Evolutionary conservation across 2,113 vertebrate species (phyloP), one percentile per base, ranked within the genome.

Genomic region (Calidris pugnax): DNA sequence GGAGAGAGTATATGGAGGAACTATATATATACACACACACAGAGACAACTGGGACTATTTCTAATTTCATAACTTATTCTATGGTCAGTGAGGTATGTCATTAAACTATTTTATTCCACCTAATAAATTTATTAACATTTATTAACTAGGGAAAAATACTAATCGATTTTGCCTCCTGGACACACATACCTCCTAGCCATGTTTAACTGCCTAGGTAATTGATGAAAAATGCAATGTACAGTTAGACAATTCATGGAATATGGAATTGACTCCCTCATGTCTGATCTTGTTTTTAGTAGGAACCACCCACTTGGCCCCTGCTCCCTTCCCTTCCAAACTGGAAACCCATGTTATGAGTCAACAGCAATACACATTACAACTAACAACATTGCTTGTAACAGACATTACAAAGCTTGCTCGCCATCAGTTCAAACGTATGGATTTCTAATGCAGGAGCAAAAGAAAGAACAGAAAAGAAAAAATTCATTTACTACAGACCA

Each of bases 51-150:
- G 56, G 57, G 63, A 90, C 43, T 33, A 63, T 62, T 95, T 93
- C 32, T 83, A 66, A 68, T 86, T 94, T 90, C n/a, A 3, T 69
- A 59, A 69, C n/a, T 93, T 91, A 56, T 48, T 85, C 77, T 87
- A 30, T 66, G n/a, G n/a, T 50, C 78, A 85, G 63, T 67, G 67
- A 96, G 75, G 45, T 74, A 88, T 90, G 35, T 41, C 79, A 90
- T 80, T 68, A 91, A 69, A 79, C 74, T 79, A 17, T 48, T 94
- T 94, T 91, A 95, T 68, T 93, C 53, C 50, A 79, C 17, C 82
- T 90, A 64, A 92, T 90, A 92, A 90, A 85, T 88, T 51, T 39
- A 72, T 68, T 93, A 95, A 72, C 92, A 72, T 68, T 82, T 87
- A 87, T 93, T 92, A 96, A 95, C 71, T 76, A 13, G 17, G 57